These are phyloP conservation scores for Calidris pygmaea DNA, from an alignment of 2,113 vertebrate species.

Conservation along the genomic window DNA sequence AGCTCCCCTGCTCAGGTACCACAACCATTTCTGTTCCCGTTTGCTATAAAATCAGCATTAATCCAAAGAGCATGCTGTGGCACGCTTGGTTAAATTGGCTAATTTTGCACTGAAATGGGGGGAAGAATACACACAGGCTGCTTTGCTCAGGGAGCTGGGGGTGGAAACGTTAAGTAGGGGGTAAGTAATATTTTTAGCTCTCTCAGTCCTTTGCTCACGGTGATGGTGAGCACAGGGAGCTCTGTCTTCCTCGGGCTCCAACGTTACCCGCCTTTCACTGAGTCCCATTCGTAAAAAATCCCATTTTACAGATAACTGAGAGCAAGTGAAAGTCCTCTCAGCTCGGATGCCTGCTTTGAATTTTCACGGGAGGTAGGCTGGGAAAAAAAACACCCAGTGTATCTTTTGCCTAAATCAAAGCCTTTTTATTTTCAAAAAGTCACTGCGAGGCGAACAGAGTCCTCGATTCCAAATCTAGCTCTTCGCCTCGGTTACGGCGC, in stretches of 20 bases:
- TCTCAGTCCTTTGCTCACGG: not conserved
- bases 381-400: accelerated
- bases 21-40: not conserved
- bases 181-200: not conserved
- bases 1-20: not conserved
- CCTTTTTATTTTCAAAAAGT: not conserved
- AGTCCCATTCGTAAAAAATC: not conserved
- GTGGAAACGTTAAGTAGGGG: not conserved
- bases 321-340: not conserved
- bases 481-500: not conserved
- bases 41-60: not conserved
- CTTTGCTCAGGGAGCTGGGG: not conserved
- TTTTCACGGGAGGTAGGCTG: not conserved
- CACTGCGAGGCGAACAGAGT: not conserved
- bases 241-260: not conserved
- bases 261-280: not conserved
- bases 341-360: not conserved
- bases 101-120: not conserved
- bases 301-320: not conserved
- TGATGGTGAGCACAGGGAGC: not conserved
- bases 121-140: not conserved
- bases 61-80: accelerated
- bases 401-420: slow-evolving; percentile 19
- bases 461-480: not conserved
- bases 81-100: not conserved